Evolutionary conservation across 2,113 vertebrate species (phyloP).

Genomic region (Cyphomyrus plagiostoma): DNA sequence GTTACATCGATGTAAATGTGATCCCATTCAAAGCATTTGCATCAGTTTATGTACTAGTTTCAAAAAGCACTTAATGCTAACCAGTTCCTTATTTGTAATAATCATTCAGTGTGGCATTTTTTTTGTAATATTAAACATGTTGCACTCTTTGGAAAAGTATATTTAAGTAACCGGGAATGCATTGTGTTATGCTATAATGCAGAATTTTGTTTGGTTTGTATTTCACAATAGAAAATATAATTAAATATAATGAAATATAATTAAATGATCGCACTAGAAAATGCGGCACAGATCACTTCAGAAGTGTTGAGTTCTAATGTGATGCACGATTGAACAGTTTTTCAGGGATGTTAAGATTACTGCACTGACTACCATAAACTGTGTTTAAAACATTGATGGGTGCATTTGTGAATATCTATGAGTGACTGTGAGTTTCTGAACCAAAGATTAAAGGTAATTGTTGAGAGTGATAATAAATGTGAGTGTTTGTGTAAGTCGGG

Average conservation of each 20-base stretch:
- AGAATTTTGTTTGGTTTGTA: background rate
- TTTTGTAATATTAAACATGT: conserved; percentile 8
- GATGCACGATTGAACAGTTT: background rate
- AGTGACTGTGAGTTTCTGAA: background rate
- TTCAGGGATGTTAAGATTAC: background rate
- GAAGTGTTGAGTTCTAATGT: background rate
- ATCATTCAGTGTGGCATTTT: background rate
- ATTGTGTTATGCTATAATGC: background rate
- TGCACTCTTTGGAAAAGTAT: conserved; percentile 29
- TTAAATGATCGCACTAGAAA: background rate
- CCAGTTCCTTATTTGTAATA: background rate
- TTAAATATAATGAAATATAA: background rate
- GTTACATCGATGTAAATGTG: background rate
- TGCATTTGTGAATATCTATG: background rate
- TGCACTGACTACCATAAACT: background rate
- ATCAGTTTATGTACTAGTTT: background rate
- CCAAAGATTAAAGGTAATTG: background rate
- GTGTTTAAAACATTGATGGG: background rate
- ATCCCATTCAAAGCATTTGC: background rate
- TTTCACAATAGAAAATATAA: background rate
- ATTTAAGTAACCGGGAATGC: conserved; percentile 21
- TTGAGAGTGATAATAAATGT: background rate
- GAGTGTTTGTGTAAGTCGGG: background rate
- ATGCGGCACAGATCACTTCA: background rate
- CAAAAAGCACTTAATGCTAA: background rate